These are phyloP conservation scores for Holotrichia oblita DNA, from an alignment of 1,140 invertebrate genomes.

Conservation along the genomic window DNA sequence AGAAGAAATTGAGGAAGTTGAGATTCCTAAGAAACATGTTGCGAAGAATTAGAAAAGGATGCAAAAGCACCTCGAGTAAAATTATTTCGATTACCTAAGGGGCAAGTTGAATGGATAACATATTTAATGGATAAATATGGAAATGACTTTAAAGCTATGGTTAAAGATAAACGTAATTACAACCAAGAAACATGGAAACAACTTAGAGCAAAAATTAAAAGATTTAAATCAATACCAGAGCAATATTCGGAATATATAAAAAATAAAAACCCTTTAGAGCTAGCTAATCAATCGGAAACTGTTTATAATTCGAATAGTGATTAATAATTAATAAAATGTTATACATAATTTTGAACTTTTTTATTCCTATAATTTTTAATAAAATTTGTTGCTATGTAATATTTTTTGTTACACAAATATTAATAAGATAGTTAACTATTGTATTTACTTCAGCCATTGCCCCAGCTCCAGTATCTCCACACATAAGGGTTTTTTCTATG, in stretches of 20 bases:
- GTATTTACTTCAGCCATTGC: conserved; percentile 93
- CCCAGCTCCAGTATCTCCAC: conserved; percentile 92
- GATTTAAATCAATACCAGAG: conserved; percentile 78
- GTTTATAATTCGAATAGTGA: conserved; percentile 17
- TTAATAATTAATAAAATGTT: conserved; percentile 14
- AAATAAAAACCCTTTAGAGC: conserved; percentile 39
- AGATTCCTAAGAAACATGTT: conserved; percentile 66
- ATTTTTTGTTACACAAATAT: conserved; percentile 26
- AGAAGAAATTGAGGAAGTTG: conserved; percentile 59
- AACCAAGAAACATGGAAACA: conserved; percentile 90
- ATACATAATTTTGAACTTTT: not conserved
- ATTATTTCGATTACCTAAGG: conserved; percentile 77
- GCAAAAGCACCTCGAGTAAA: conserved; percentile 75
- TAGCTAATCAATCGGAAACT: not conserved
- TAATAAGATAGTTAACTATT: conserved; percentile 67
- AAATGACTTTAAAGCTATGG: conserved; percentile 90
- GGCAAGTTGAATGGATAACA: conserved; percentile 79
- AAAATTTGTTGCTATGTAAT: too few relatives aligned
- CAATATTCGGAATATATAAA: conserved; percentile 67
- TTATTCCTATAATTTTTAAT: too few relatives aligned
- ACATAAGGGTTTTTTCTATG: conserved; percentile 90
- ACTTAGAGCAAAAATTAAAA: conserved; percentile 80
- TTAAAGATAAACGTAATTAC: conserved; percentile 82
- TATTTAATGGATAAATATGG: conserved; percentile 88
- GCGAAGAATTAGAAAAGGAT: conserved; percentile 74